phyloP scores from a whole-genome alignment of 2,797 vertebrate species.

The Siniperca undulata region DNA sequence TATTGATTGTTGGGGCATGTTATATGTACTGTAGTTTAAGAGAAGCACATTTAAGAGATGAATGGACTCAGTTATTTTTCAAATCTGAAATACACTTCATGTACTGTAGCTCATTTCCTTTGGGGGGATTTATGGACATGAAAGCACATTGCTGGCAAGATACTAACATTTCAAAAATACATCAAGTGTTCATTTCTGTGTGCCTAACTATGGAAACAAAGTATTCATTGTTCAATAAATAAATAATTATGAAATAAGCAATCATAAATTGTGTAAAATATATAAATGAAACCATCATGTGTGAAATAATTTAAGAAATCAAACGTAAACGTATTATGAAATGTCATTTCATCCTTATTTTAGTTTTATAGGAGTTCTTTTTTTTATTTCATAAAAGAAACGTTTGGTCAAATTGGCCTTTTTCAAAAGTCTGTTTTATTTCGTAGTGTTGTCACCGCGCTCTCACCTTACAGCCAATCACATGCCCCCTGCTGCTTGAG shows the following conservation, averaged over 20 bases:
- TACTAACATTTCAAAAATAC: background rate
- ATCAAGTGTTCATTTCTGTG: constrained; percentile 15
- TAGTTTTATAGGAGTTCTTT: background rate
- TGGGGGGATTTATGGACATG: constrained; percentile 10
- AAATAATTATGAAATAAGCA: background rate
- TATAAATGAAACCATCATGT: background rate
- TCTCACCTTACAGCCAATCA: background rate
- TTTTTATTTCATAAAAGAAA: background rate
- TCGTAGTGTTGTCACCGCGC: background rate
- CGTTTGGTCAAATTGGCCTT: no score
- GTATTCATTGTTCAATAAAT: background rate
- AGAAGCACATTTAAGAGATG: constrained; percentile 40
- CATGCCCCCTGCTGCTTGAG: no score
- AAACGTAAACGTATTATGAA: background rate
- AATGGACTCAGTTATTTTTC: constrained; percentile 30
- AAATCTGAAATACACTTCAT: background rate
- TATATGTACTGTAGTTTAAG: constrained; percentile 43
- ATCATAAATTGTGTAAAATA: background rate
- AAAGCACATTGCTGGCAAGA: constrained; percentile 2
- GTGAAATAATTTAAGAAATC: background rate
- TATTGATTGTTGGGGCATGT: constrained; percentile 59
- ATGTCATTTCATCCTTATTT: background rate
- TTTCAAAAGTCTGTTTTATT: background rate
- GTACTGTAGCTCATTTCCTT: constrained; percentile 16
- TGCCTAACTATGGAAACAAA: background rate